Percentiles rank a stretch among this genome's conserved stretches.
Conservation (phyloP, 2,888 invertebrate species). For the Ferdinandea cuprea region DNA sequence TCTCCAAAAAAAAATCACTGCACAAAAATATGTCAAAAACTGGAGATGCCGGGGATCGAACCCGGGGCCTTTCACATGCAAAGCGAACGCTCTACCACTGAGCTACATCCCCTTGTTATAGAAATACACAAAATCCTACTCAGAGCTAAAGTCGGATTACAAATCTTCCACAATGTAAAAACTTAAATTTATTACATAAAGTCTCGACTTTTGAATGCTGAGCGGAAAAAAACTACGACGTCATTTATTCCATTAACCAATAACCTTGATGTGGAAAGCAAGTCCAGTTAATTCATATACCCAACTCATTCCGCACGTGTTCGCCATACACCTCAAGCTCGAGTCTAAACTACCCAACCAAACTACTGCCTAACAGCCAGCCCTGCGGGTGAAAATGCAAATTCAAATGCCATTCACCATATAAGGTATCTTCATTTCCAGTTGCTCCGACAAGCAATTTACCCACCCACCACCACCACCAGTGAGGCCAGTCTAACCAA, state of each 20-base stretch:
- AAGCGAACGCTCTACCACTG: slow-evolving; percentile 81
- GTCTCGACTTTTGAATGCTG: no score
- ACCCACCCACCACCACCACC: slow-evolving; percentile 48
- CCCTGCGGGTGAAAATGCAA: slow-evolving; percentile 42
- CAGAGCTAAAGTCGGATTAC: no score
- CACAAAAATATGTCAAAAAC: slow-evolving; percentile 2
- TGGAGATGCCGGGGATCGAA: slow-evolving; percentile 81
- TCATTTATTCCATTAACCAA: no score
- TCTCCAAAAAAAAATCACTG: not conserved
- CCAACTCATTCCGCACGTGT: not conserved
- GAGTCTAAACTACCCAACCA: slow-evolving; percentile 20
- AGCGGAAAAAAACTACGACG: no score
- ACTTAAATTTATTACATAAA: no score
- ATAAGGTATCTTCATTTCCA: slow-evolving; percentile 57
- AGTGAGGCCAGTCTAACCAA: not conserved
- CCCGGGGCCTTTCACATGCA: slow-evolving; percentile 80
- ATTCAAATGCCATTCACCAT: slow-evolving; percentile 63
- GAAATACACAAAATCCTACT: no score
- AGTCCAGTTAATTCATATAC: no score
- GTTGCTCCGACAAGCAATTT: slow-evolving; percentile 57
- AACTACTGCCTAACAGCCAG: not conserved
- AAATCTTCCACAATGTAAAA: no score
- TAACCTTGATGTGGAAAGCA: no score
- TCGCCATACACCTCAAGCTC: not conserved
- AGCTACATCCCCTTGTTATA: slow-evolving; percentile 78